phyloP scores from a whole-genome alignment of 2,888 invertebrate species.

The Rotaria socialis region DNA sequence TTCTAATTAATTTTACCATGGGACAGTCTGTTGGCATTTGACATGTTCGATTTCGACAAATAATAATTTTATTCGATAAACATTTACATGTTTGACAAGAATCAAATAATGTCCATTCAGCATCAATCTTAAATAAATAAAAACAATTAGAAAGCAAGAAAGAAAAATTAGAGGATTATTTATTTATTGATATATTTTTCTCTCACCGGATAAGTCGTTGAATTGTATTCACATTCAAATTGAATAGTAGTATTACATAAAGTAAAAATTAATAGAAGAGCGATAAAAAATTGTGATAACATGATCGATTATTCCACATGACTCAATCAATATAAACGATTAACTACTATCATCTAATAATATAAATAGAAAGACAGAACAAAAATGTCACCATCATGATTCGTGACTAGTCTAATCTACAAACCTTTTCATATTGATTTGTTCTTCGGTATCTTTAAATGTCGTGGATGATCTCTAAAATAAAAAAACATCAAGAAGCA shows the following conservation, averaged over 20 bases:
- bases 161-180: neutral
- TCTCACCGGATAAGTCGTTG: conserved; percentile 16
- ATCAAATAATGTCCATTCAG: conserved; percentile 11
- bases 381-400: neutral
- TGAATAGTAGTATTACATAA: neutral
- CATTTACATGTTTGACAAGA: conserved; percentile 35
- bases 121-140: conserved; percentile 27
- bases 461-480: conserved; percentile 12
- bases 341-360: neutral
- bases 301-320: conserved; percentile 4
- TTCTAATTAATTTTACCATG: neutral
- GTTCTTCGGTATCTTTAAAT: neutral
- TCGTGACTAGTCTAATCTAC: neutral
- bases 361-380: too few relatives aligned
- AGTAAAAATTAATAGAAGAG: neutral
- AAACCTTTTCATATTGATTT: neutral
- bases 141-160: neutral
- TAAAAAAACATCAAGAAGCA: neutral
- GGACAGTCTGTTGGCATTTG: neutral
- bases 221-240: conserved; percentile 5
- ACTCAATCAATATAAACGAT: neutral
- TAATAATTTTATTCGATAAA: conserved; percentile 15
- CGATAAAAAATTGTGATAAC: neutral
- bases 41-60: conserved; percentile 36
- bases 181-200: neutral